These are phyloP conservation scores for Ia io DNA, from an alignment of 2,113 vertebrate genomes.

Conservation along the genomic window DNA sequence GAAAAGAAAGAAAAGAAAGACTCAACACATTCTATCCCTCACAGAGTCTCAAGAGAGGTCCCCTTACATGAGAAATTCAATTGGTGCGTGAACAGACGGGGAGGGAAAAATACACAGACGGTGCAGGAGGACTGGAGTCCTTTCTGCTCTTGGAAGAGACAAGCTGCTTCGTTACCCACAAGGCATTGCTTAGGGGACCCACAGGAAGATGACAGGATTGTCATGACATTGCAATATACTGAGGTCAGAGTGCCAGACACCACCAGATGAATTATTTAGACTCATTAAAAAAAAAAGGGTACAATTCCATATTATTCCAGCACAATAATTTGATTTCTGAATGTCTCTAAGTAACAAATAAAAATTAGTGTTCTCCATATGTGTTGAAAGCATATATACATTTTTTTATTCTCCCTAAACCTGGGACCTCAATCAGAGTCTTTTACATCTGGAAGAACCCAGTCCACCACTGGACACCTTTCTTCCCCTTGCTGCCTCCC, in stretches of 20 bases:
- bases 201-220: conserved; percentile 30
- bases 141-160: conserved; percentile 48
- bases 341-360: background rate
- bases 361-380: background rate
- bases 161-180: conserved; percentile 16
- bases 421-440: background rate
- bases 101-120: conserved; percentile 9
- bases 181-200: conserved; percentile 37
- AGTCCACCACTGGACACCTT: background rate
- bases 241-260: background rate
- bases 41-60: conserved; percentile 50
- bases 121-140: conserved; percentile 31
- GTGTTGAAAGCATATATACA: background rate
- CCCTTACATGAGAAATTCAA: conserved; percentile 50
- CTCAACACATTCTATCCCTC: conserved; percentile 22
- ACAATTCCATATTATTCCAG: background rate
- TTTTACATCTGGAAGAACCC: background rate
- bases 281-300: background rate
- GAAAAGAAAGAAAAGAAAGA: background rate
- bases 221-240: background rate
- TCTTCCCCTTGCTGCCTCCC: background rate
- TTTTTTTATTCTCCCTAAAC: background rate
- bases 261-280: background rate
- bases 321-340: background rate
- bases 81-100: conserved; percentile 35